These are phyloP conservation scores for Mastomys coucha DNA, from an alignment of 2,113 vertebrate genomes.

Conservation along the genomic window DNA sequence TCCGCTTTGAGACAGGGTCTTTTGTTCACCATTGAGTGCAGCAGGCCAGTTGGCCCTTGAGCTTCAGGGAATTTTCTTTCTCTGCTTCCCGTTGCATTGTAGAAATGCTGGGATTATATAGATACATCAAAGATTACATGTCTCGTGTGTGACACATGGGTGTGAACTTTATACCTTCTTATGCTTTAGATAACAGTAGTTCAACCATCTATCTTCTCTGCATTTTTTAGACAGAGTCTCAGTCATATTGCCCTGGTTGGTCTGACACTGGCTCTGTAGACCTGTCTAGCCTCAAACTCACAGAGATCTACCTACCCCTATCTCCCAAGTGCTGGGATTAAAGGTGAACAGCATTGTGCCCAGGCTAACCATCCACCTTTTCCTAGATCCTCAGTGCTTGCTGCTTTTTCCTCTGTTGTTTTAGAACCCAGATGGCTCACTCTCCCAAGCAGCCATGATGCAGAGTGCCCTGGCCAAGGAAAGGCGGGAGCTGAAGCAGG, in stretches of 20 bases:
- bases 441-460: conserved; percentile 99
- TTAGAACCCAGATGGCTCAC: conserved; percentile 98
- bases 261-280: not conserved
- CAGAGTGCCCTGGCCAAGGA: conserved; percentile 98
- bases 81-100: not conserved
- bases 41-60: not conserved
- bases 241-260: not conserved
- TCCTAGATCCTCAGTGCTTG: not conserved
- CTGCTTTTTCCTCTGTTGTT: not conserved
- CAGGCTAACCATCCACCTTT: not conserved
- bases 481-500: conserved; percentile 96
- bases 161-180: not conserved
- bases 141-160: not conserved
- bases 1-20: not conserved
- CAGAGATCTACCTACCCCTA: not conserved
- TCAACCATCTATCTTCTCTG: not conserved
- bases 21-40: not conserved
- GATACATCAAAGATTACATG: not conserved
- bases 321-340: not conserved
- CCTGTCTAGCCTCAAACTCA: not conserved
- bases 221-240: not conserved
- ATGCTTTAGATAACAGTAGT: not conserved
- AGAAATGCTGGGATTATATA: not conserved
- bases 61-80: not conserved
- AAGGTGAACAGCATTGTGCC: not conserved